Evolutionary conservation across 2,113 vertebrate genomes (phyloP), one percentile per base, ranked within the genome.

Genomic region (Salvelinus fontinalis): DNA sequence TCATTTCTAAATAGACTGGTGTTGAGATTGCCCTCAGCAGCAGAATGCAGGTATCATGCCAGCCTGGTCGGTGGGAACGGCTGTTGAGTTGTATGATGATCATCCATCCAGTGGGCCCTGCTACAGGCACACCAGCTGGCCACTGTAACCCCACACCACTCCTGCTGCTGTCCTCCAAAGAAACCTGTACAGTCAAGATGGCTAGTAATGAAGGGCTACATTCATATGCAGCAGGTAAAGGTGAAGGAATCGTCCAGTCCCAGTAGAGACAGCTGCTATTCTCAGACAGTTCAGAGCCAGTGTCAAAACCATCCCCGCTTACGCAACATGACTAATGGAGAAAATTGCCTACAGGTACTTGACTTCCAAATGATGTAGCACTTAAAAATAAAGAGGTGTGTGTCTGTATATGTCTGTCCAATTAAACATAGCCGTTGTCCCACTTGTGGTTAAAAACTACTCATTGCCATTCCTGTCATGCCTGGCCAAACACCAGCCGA

Each of bases 401-500:
- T 11, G 57, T 29, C 57, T 31, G 29, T 31, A 4, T 27, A 3
- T 7, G 29, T n/a, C 8, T 13, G 5, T 69, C 24, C 65, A 69
- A 20, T 39, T 44, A 9, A 3, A 69, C 34, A 39, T 11, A 44
- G 75, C 74, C 77, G 79, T 85, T 72, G 59, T 71, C 73, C 73
- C 76, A 62, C 69, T 66, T 34, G 9, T 39, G 26, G 72, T 48
- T 72, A 62, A 39, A 39, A 79, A 9, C 69, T 0, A 16, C 75
- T 85, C 72, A 73, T 75, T 71, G 26, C 24, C 2, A 81, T 77
- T 75, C 70, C 14, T 51, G 68, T 74, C 54, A 59, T 48, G 59
- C 49, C 76, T 70, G 80, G 74, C 82, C 81, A 76, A 75, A 65
- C 65, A 73, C 70, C 2, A 27, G 75, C 67, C 71, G 68, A 20